Conservation (phyloP, 2,888 invertebrate genomes). For the Rhogogaster chlorosoma region DNA sequence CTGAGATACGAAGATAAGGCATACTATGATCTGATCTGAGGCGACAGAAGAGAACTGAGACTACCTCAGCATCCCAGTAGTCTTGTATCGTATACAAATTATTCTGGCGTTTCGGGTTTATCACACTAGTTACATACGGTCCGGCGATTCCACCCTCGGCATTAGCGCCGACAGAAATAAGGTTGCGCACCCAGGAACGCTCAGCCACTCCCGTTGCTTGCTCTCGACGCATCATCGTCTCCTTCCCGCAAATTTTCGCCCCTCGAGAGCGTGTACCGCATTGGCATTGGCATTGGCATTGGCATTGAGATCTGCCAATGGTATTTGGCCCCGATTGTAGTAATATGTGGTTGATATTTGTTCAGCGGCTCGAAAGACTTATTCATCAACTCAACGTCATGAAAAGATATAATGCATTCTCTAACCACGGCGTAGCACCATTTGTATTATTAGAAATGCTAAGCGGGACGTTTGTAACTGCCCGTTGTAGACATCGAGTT, state of each 20-base stretch:
- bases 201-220: constrained; percentile 71
- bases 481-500: neutral
- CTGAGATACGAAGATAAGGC: neutral
- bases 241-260: constrained; percentile 36
- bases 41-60: constrained; percentile 23
- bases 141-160: constrained; percentile 75
- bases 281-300: constrained; percentile 27
- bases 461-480: neutral
- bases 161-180: constrained; percentile 74
- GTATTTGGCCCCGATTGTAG: constrained; percentile 23
- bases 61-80: constrained; percentile 7
- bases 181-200: constrained; percentile 74
- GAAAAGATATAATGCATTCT: neutral
- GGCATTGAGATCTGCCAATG: constrained; percentile 19
- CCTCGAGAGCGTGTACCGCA: constrained; percentile 22
- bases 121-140: constrained; percentile 76
- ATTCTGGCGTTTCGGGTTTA: constrained; percentile 66
- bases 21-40: constrained; percentile 8
- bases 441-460: neutral
- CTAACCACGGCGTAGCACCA: constrained; percentile 36
- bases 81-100: constrained; percentile 6
- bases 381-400: constrained; percentile 25
- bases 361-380: constrained; percentile 20
- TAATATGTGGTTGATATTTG: constrained; percentile 29
- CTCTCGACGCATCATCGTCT: constrained; percentile 37